phyloP scores from a whole-genome alignment of 2,888 invertebrate species.

The Phymatocera aterrima region DNA sequence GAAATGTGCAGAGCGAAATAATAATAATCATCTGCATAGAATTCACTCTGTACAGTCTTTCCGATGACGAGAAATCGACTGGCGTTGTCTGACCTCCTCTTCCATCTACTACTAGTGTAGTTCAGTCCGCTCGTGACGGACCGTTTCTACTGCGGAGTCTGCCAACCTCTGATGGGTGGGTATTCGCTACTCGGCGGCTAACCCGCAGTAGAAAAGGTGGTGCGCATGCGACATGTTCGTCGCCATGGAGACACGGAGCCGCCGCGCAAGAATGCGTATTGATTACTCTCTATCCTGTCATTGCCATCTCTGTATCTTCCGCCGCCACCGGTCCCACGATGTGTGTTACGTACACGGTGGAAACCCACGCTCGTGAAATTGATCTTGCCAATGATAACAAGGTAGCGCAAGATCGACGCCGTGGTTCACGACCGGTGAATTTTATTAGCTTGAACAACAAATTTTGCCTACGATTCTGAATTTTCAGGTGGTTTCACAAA shows the following conservation, averaged over 20 bases:
- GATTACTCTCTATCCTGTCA: conserved; percentile 67
- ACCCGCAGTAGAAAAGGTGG: neutral
- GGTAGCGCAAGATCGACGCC: neutral
- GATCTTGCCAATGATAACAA: neutral
- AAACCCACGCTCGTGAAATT: conserved; percentile 17
- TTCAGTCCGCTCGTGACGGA: neutral
- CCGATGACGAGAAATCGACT: too few species aligned
- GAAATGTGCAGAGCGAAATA: too few species aligned
- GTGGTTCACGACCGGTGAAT: neutral
- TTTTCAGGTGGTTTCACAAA: too few species aligned
- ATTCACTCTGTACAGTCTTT: too few species aligned
- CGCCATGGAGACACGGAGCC: conserved; percentile 61
- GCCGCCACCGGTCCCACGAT: conserved; percentile 48
- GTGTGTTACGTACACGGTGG: neutral
- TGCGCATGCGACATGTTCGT: conserved; percentile 61
- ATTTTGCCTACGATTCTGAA: too few species aligned
- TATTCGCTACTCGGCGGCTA: conserved; percentile 7
- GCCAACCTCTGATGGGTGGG: neutral
- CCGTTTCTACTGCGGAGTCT: conserved; percentile 34
- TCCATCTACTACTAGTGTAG: too few species aligned
- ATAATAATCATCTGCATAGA: too few species aligned
- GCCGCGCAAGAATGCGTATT: conserved; percentile 70
- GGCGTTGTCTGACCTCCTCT: too few species aligned
- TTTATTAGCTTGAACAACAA: neutral
- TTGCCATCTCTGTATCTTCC: conserved; percentile 61